These are phyloP conservation scores for Standfussiana lucernea DNA, from an alignment of 2,888 invertebrate species.

Conservation along the genomic window DNA sequence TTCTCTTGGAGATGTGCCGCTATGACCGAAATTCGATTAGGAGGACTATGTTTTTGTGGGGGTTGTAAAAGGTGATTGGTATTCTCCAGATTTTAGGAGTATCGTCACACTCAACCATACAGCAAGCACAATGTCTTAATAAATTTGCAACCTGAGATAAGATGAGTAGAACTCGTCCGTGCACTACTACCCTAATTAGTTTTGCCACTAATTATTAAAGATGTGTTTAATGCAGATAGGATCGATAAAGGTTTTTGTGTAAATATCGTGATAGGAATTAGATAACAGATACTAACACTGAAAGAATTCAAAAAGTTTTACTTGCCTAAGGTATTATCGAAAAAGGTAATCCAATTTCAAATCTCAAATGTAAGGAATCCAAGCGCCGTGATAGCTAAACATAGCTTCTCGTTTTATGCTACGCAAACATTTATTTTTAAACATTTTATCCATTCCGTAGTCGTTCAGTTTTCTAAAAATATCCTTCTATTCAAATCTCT, in stretches of 20 bases:
- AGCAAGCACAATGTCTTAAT: neutral
- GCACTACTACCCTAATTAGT: neutral
- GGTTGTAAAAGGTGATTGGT: neutral
- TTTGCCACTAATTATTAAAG: neutral
- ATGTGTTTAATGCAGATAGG: neutral
- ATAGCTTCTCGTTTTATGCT: constrained; percentile 22
- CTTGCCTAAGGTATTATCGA: neutral
- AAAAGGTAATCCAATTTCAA: neutral
- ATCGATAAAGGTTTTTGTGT: neutral
- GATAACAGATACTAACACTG: neutral
- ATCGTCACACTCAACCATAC: neutral
- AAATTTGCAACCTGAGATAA: neutral
- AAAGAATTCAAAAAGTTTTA: neutral
- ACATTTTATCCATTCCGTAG: constrained; percentile 42
- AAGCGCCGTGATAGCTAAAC: constrained; percentile 17
- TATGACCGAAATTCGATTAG: neutral
- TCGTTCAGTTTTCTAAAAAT: constrained; percentile 50
- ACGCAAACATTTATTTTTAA: constrained; percentile 46
- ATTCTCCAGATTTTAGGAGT: neutral
- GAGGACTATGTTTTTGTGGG: neutral
- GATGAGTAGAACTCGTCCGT: no score
- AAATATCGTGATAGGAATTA: neutral
- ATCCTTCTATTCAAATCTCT: constrained; percentile 48
- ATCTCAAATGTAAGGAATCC: constrained; percentile 12
- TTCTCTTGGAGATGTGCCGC: neutral